Percentiles rank a stretch among this genome's conserved stretches.
Conservation (phyloP, 2,113 vertebrate species). For the Enhydra lutris region DNA sequence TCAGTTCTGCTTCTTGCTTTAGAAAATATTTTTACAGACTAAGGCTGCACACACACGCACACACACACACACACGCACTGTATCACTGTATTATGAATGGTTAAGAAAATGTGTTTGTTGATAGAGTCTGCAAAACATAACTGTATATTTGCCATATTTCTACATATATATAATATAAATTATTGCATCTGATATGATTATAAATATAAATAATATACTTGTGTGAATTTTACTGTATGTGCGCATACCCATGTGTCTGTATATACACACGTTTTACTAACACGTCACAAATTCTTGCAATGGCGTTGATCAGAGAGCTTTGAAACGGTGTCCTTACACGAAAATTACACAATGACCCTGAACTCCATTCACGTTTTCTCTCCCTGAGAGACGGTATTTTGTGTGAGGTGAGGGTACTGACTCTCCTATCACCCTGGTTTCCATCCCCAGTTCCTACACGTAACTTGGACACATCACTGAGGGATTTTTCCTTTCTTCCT, state of each 20-base stretch:
- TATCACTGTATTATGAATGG: neutral
- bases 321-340: neutral
- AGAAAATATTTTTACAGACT: neutral
- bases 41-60: neutral
- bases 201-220: neutral
- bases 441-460: accelerated
- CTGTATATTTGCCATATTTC: neutral
- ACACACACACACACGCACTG: neutral
- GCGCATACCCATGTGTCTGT: neutral
- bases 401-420: accelerated
- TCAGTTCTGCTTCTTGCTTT: neutral
- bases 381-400: accelerated
- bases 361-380: too few species aligned
- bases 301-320: too few species aligned
- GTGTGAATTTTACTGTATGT: neutral
- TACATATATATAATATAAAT: neutral
- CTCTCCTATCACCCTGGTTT: neutral
- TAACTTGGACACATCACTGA: accelerated
- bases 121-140: neutral
- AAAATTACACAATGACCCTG: neutral
- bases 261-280: neutral
- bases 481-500: too few species aligned
- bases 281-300: too few species aligned
- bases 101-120: neutral
- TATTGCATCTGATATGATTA: neutral